Evolutionary conservation across 2,113 vertebrate species (phyloP).

Genomic region (Nibea coibor): DNA sequence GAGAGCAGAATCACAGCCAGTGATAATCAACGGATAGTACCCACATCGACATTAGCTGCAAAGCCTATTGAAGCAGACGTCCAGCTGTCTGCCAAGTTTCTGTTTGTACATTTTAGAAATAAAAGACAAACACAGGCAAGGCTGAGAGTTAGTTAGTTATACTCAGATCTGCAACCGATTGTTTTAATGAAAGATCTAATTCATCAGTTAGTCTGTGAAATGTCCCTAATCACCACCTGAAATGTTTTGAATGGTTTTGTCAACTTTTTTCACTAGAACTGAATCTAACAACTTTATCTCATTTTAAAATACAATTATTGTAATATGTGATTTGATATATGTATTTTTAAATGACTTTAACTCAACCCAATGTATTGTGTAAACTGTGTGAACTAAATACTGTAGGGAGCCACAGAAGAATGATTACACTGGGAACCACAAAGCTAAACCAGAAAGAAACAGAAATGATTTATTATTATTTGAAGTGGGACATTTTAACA

Average conservation of each 20-base stretch:
- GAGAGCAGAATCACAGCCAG: constrained; percentile 1
- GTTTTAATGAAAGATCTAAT: neutral
- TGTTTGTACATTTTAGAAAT: neutral
- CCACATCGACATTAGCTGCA: neutral
- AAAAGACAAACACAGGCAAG: constrained; percentile 6
- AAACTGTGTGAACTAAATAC: too few species aligned
- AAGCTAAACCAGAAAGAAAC: too few species aligned
- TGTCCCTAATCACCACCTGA: neutral
- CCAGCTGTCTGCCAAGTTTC: neutral
- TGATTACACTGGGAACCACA: too few species aligned
- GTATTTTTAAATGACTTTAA: too few species aligned
- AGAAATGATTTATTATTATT: too few species aligned
- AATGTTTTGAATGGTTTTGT: neutral
- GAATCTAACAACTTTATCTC: too few species aligned
- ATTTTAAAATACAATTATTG: neutral
- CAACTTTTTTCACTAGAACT: neutral
- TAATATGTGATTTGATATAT: too few species aligned
- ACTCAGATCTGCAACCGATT: neutral
- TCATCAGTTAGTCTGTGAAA: neutral
- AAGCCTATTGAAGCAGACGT: constrained; percentile 26
- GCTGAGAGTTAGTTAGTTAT: neutral
- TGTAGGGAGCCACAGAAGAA: too few species aligned
- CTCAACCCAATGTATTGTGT: too few species aligned
- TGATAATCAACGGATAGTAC: neutral
- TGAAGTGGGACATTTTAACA: too few species aligned